Evolutionary conservation across 2,888 invertebrate genomes (phyloP), one percentile per base, ranked within the genome.

Genomic region (Agrilus cyanescens): DNA sequence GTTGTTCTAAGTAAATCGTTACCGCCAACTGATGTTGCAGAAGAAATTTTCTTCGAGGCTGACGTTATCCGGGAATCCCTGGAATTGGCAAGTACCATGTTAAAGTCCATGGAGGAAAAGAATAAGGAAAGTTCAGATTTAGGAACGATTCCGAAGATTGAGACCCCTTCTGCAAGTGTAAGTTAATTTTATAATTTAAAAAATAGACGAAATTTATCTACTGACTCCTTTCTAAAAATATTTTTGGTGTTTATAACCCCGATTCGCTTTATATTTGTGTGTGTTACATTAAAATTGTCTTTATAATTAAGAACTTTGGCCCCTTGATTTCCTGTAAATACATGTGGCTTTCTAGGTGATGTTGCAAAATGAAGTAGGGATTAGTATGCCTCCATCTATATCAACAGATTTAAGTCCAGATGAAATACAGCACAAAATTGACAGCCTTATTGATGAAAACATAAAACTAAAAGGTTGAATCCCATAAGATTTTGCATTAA

Each of bases 381-480:
- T 15, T 13, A 33, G 33, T 33, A 15, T 33, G 7, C 13, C 13
- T 14, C 8, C 36, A 12, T 12, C 18, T 37, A 32, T 35, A 7
- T 41, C 41, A 10, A 33, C 42, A 14, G 45, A 44, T 13, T 38
- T 53, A 18, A 50, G 47, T 42, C 49, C 55, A 6, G 57, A 58
- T 33, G 60, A 63, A 48, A 54, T 62, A 35, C 60, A 61, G 33
- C 53, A 52, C 29, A 58, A 59, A 45, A 53, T 63, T 12, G 53
- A 58, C 35, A 50, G 52, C 38, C 39, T 63, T 12, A 48, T 60
- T 16, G 51, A 53, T 25, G 63, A 63, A 46, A 63, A 62, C 46
- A 39, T 49, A 10, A 51, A 56, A 37, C 49, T 62, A 38, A 61
- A 60, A 54, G 53, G 57, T 57, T 45, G 2, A 25, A 10, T 25